These are phyloP conservation scores for Alviniconcha marisindica DNA, from an alignment of 1,140 invertebrate genomes.

Conservation along the genomic window DNA sequence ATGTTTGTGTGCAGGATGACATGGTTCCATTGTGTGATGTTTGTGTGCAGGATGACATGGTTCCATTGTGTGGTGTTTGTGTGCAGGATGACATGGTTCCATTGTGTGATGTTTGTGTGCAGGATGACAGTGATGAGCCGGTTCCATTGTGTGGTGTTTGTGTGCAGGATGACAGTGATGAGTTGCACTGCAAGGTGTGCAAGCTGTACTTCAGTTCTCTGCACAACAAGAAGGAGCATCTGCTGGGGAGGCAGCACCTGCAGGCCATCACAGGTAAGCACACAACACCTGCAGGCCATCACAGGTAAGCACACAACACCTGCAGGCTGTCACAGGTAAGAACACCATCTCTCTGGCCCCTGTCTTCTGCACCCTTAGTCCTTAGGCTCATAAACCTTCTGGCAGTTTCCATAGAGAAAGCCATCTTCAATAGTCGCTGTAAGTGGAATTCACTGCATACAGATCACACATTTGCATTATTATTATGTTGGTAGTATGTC, in stretches of 20 bases:
- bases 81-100: background rate
- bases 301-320: slow-evolving; percentile 77
- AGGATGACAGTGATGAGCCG: background rate
- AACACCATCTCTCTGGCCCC: too few species aligned
- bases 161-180: slow-evolving; percentile 73
- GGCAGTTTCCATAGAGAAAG: too few species aligned
- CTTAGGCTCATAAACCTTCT: too few species aligned
- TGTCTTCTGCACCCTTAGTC: too few species aligned
- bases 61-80: background rate
- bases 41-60: background rate
- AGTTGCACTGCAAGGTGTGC: slow-evolving; percentile 80
- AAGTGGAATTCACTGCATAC: too few species aligned
- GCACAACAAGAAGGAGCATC: slow-evolving; percentile 80
- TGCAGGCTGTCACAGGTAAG: slow-evolving; percentile 73
- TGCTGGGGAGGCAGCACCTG: slow-evolving; percentile 79
- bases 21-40: background rate
- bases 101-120: background rate
- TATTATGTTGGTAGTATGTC: too few species aligned
- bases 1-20: background rate
- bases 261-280: slow-evolving; percentile 72
- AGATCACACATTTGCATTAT: too few species aligned
- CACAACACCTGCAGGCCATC: slow-evolving; percentile 78
- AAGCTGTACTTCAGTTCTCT: slow-evolving; percentile 80
- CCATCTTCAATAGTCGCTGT: too few species aligned
- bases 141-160: background rate